These are phyloP conservation scores for Microplitis manilae DNA, from an alignment of 2,888 invertebrate species.

Conservation along the genomic window DNA sequence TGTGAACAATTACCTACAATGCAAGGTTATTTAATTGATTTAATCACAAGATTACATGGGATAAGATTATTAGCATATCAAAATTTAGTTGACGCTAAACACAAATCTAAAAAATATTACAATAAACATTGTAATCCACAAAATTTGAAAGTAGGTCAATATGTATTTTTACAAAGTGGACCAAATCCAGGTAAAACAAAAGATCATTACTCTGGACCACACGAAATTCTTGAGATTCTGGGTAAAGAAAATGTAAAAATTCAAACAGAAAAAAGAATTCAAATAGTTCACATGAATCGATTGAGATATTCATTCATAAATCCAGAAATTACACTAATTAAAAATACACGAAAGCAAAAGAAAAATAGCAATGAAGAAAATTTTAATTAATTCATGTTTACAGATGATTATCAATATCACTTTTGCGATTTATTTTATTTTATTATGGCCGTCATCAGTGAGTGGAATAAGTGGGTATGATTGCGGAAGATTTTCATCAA, in stretches of 20 bases:
- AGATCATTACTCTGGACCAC: too few species aligned
- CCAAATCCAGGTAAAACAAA: too few species aligned
- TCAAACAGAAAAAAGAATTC: not conserved
- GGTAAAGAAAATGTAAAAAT: slow-evolving; percentile 30
- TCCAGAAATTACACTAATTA: slow-evolving; percentile 12
- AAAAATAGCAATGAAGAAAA: not conserved
- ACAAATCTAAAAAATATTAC: too few species aligned
- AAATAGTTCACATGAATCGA: slow-evolving; percentile 34
- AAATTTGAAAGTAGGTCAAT: too few species aligned
- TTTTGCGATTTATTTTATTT: slow-evolving; percentile 6
- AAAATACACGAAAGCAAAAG: not conserved
- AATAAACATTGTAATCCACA: too few species aligned
- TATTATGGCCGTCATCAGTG: slow-evolving; percentile 7
- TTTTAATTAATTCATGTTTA: slow-evolving; percentile 5
- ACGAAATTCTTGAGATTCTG: slow-evolving; percentile 33
- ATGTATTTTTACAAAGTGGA: too few species aligned
- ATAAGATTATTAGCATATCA: too few species aligned
- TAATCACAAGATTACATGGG: slow-evolving; percentile 16
- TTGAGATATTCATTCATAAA: slow-evolving; percentile 32
- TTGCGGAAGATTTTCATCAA: slow-evolving; percentile 22
- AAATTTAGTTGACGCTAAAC: too few species aligned
- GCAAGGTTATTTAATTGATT: slow-evolving; percentile 33
- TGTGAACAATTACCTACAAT: slow-evolving; percentile 31
- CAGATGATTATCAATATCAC: slow-evolving; percentile 7
- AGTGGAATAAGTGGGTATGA: slow-evolving; percentile 41